Percentiles rank a stretch among this genome's conserved stretches.
phyloP scores from a whole-genome alignment of 1,140 invertebrate genomes.

The Aplysia californica region DNA sequence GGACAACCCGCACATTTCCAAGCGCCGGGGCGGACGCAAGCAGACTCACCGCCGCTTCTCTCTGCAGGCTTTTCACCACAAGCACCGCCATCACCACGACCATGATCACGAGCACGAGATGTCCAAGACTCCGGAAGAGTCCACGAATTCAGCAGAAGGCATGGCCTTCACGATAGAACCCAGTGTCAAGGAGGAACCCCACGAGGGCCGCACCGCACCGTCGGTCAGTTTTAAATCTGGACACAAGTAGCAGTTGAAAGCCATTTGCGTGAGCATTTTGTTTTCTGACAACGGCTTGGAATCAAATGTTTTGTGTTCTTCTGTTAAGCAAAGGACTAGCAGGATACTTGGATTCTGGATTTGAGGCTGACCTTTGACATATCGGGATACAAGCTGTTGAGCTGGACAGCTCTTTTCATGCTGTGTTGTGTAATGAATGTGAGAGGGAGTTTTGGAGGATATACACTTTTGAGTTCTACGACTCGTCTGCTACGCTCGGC shows the following conservation, averaged over 20 bases:
- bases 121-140: conserved; percentile 70
- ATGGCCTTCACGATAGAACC: conserved; percentile 54
- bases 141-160: conserved; percentile 67
- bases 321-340: not conserved
- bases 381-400: not conserved
- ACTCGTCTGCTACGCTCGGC: no score
- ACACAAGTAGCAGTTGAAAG: conserved; percentile 42
- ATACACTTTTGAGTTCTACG: no score
- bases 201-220: conserved; percentile 42
- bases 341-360: no score
- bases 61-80: conserved; percentile 75
- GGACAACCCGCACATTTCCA: conserved; percentile 96
- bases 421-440: not conserved
- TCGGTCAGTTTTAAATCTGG: conserved; percentile 60
- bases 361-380: not conserved
- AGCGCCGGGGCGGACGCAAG: conserved; percentile 90
- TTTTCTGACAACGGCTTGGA: not conserved
- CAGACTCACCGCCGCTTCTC: conserved; percentile 88
- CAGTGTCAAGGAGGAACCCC: conserved; percentile 38
- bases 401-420: not conserved
- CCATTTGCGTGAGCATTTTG: not conserved
- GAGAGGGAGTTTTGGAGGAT: no score
- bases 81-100: conserved; percentile 64
- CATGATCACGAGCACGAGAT: conserved; percentile 64
- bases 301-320: not conserved